These are phyloP conservation scores for Tetramorium parvispinum DNA, from an alignment of 1,140 invertebrate genomes.

Conservation along the genomic window DNA sequence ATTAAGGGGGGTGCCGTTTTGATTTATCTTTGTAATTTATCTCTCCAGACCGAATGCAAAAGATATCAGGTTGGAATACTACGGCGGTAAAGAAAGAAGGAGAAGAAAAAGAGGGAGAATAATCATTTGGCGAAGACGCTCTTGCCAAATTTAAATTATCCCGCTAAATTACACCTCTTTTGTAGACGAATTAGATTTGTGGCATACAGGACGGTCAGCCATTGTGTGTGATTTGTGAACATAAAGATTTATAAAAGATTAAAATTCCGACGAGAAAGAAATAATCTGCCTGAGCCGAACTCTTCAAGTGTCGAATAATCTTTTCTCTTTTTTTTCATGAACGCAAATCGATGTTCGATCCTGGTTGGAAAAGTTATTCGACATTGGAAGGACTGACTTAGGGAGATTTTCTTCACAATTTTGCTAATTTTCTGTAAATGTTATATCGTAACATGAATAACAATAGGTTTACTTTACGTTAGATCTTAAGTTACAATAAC, in stretches of 20 bases:
- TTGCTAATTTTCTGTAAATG: slow-evolving; percentile 8
- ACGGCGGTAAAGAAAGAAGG: background rate
- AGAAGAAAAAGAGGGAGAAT: background rate
- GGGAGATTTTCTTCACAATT: background rate
- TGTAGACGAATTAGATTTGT: slow-evolving; percentile 21
- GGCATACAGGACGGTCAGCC: no score
- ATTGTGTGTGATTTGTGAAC: background rate
- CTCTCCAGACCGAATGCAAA: slow-evolving; percentile 58
- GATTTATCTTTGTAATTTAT: slow-evolving; percentile 70
- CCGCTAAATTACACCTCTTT: slow-evolving; percentile 3
- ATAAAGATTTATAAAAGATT: background rate
- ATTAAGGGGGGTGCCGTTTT: slow-evolving; percentile 49
- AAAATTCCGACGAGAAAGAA: background rate
- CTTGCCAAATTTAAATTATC: slow-evolving; percentile 24
- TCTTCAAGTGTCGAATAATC: background rate
- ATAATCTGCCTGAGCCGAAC: background rate
- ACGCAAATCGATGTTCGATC: background rate
- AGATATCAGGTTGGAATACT: slow-evolving; percentile 41
- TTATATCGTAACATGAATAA: slow-evolving; percentile 1
- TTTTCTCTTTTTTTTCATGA: background rate
- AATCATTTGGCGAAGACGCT: slow-evolving; percentile 17
- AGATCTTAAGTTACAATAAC: slow-evolving; percentile 40
- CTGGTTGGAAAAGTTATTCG: background rate
- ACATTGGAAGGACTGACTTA: background rate
- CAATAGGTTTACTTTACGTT: background rate